Percentiles rank a stretch among this genome's conserved stretches.
phyloP scores from a whole-genome alignment of 1,140 invertebrate genomes.

The Asbolus verrucosus region DNA sequence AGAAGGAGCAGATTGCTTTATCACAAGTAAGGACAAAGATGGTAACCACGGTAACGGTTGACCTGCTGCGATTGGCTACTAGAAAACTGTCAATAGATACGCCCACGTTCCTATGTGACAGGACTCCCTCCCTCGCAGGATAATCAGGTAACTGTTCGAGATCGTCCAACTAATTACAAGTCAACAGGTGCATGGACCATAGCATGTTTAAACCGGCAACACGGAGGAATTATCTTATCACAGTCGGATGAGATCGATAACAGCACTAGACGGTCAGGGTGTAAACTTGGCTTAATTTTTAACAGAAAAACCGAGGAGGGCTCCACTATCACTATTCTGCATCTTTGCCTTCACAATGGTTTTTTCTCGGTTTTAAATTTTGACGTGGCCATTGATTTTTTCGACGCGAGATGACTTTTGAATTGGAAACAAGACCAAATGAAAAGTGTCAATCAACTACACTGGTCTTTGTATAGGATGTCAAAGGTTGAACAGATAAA shows the following conservation, averaged over 20 bases:
- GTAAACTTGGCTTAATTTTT: conserved; percentile 2
- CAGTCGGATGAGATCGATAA: conserved; percentile 2
- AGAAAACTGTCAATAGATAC: conserved; percentile 63
- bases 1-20: conserved; percentile 52
- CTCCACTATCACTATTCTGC: conserved; percentile 9
- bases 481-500: conserved; percentile 60
- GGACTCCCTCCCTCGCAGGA: conserved; percentile 41
- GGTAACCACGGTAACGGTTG: conserved; percentile 60
- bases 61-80: conserved; percentile 61
- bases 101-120: conserved; percentile 49
- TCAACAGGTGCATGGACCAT: conserved; percentile 42
- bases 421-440: conserved; percentile 60
- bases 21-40: conserved; percentile 59
- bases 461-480: conserved; percentile 53
- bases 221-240: conserved; percentile 8
- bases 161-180: conserved; percentile 35
- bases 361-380: conserved; percentile 54
- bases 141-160: conserved; percentile 37
- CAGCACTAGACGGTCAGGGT: background rate
- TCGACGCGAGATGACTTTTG: conserved; percentile 49
- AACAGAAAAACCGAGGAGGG: conserved; percentile 13
- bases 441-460: conserved; percentile 60
- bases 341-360: conserved; percentile 39
- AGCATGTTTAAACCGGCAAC: conserved; percentile 8
- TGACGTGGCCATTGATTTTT: conserved; percentile 57